Percentiles rank a stretch among this genome's conserved stretches.
phyloP scores from a whole-genome alignment of 2,113 vertebrate genomes.

The Amblyornis subalaris region DNA sequence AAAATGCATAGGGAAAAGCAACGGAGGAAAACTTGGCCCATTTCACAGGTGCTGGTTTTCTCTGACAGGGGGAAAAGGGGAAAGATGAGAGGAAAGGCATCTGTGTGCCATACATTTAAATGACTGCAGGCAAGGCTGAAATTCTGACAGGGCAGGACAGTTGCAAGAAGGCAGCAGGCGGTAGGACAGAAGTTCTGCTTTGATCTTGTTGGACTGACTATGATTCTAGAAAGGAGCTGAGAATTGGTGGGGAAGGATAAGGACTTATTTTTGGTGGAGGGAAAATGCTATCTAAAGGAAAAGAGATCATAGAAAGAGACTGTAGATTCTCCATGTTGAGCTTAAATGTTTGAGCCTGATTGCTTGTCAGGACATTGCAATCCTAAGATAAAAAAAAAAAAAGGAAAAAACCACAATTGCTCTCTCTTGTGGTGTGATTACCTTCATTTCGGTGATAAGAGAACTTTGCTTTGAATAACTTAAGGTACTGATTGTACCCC shows the following conservation, averaged over 20 bases:
- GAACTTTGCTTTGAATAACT: background rate
- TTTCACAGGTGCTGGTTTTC: background rate
- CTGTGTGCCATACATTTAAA: background rate
- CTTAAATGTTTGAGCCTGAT: background rate
- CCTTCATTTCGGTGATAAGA: background rate
- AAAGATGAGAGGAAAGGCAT: background rate
- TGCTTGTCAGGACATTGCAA: background rate
- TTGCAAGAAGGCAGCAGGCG: background rate
- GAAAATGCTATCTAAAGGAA: background rate
- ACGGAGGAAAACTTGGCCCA: background rate
- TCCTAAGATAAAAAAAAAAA: background rate
- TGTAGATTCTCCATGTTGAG: background rate
- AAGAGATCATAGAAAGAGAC: background rate
- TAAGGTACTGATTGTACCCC: background rate
- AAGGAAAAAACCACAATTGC: background rate
- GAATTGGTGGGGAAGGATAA: background rate
- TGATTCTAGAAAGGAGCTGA: background rate
- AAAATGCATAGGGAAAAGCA: background rate
- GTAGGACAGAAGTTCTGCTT: background rate
- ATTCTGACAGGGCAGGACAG: background rate
- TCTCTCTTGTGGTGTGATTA: background rate
- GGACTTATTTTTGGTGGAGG: background rate
- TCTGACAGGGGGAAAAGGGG: background rate
- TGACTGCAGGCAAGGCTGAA: background rate
- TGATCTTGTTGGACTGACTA: background rate